These are phyloP conservation scores for Sebastes paucispinis DNA, from an alignment of 2,797 vertebrate species.

Conservation along the genomic window DNA sequence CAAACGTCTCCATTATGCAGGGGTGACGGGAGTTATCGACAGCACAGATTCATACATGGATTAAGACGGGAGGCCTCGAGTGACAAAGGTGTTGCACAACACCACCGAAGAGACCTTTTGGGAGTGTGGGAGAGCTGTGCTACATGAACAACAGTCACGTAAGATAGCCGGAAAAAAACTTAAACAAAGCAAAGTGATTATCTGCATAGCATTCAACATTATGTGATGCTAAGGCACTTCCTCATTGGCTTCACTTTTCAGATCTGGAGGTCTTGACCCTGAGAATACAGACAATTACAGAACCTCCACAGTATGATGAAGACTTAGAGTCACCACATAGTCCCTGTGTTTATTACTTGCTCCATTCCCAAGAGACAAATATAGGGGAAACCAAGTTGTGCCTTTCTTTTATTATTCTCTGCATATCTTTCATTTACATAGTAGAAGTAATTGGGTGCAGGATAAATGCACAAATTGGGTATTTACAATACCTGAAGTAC, in stretches of 20 bases:
- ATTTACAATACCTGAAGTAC: not conserved
- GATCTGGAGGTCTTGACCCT: not conserved
- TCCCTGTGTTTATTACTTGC: not conserved
- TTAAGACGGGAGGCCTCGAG: not conserved
- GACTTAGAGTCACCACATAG: not conserved
- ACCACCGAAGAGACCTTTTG: accelerated
- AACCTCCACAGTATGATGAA: not conserved
- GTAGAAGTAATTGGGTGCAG: not conserved
- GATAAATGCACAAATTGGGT: not conserved
- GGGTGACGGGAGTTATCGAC: conserved; percentile 11
- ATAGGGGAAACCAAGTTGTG: not conserved
- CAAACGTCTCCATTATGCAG: conserved; percentile 24
- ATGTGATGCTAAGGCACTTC: too few species aligned
- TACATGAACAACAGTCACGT: accelerated
- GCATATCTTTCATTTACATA: not conserved
- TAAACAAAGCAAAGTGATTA: too few species aligned
- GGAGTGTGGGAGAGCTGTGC: too few species aligned
- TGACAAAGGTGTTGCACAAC: conserved; percentile 5
- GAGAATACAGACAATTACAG: conserved; percentile 17
- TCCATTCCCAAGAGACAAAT: not conserved
- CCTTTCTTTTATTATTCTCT: not conserved
- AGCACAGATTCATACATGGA: conserved; percentile 5
- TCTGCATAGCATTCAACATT: too few species aligned
- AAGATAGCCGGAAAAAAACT: too few species aligned
- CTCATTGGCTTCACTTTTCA: too few species aligned